Percentiles rank a stretch among this genome's conserved stretches.
Evolutionary conservation across 2,797 vertebrate genomes (phyloP).

Genomic region (Coregonus ussuriensis): DNA sequence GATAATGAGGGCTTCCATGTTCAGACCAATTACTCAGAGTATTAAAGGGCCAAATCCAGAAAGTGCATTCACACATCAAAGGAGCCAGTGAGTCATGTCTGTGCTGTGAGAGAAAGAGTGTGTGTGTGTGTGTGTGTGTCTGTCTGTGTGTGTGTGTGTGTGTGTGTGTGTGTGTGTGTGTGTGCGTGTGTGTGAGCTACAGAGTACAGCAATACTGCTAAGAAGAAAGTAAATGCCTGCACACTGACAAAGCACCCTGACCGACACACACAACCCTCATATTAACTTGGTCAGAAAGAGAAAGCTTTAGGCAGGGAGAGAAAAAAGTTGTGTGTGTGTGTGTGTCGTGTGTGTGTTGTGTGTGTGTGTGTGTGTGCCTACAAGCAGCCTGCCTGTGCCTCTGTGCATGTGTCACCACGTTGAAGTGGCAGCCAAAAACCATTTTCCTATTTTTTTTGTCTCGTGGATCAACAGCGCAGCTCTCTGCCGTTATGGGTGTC

Average conservation of each 20-base stretch:
- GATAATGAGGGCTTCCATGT: slow-evolving; percentile 74
- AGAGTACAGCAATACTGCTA: slow-evolving; percentile 29
- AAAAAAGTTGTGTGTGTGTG: slow-evolving; percentile 54
- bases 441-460: slow-evolving; percentile 55
- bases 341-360: neutral
- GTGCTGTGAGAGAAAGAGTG: slow-evolving; percentile 3
- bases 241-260: slow-evolving; percentile 19
- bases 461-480: slow-evolving; percentile 69
- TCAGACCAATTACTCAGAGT: slow-evolving; percentile 76
- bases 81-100: slow-evolving; percentile 59
- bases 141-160: too few relatives aligned
- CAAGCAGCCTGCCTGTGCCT: neutral
- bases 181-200: too few relatives aligned
- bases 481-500: slow-evolving; percentile 74
- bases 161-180: too few relatives aligned
- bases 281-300: slow-evolving; percentile 42
- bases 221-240: slow-evolving; percentile 28
- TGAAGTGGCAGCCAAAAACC: slow-evolving; percentile 44
- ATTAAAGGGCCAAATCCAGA: slow-evolving; percentile 73
- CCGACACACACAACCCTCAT: neutral
- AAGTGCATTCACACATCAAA: slow-evolving; percentile 78
- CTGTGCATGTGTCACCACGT: slow-evolving; percentile 37
- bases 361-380: neutral
- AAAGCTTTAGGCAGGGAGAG: slow-evolving; percentile 44
- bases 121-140: slow-evolving; percentile 63